Evolutionary conservation across 2,888 invertebrate species (phyloP).

Genomic region (Trisateles emortualis): DNA sequence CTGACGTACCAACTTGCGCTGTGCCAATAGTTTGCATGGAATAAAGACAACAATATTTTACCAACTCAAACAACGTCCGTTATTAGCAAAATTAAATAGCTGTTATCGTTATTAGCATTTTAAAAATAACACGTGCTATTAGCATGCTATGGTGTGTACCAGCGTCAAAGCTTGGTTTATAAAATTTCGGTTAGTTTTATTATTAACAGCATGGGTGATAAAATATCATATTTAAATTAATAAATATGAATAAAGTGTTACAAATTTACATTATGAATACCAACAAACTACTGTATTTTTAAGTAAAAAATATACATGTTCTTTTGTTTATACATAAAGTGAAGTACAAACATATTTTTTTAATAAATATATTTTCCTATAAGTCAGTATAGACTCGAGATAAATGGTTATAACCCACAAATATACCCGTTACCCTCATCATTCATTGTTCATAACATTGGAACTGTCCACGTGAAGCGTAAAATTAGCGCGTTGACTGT

Average conservation of each 20-base stretch:
- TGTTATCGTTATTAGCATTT: constrained; percentile 11
- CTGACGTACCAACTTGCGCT: constrained; percentile 84
- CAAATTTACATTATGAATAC: not conserved
- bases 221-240: too few relatives aligned
- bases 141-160: constrained; percentile 12
- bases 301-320: too few relatives aligned
- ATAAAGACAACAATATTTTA: constrained; percentile 81
- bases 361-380: too few relatives aligned
- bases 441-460: constrained; percentile 15
- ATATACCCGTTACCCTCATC: constrained; percentile 9
- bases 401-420: constrained; percentile 8
- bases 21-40: constrained; percentile 77
- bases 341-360: too few relatives aligned
- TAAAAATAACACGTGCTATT: constrained; percentile 5
- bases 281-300: too few relatives aligned
- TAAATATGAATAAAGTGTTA: not conserved
- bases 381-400: not conserved
- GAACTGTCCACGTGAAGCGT: constrained; percentile 11
- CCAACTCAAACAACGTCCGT: constrained; percentile 21
- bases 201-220: not conserved
- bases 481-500: constrained; percentile 6
- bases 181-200: not conserved
- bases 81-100: constrained; percentile 32
- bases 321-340: too few relatives aligned
- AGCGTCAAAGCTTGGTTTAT: not conserved